phyloP scores from a whole-genome alignment of 2,888 invertebrate genomes.

The Caenorhabditis uteleia region DNA sequence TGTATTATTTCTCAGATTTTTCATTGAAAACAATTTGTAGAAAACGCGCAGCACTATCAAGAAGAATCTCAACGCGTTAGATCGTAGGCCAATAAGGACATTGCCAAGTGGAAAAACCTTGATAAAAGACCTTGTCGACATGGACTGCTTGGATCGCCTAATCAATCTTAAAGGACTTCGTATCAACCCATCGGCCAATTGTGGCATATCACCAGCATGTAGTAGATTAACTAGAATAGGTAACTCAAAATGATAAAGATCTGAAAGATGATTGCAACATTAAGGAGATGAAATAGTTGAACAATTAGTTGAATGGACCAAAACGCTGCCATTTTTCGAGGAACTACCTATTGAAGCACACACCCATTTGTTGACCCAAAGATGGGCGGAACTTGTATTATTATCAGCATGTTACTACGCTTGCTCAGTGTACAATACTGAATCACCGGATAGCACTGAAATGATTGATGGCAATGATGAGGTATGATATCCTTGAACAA shows the following conservation, averaged over 20 bases:
- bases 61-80: no score
- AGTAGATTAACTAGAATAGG: slow-evolving; percentile 62
- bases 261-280: not conserved
- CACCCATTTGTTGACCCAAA: slow-evolving; percentile 91
- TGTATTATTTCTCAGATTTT: slow-evolving; percentile 23
- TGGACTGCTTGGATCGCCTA: slow-evolving; percentile 94
- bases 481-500: not conserved
- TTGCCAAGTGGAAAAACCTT: slow-evolving; percentile 28
- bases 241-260: not conserved
- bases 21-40: slow-evolving; percentile 3
- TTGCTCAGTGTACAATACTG: slow-evolving; percentile 29
- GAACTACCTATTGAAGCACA: slow-evolving; percentile 93
- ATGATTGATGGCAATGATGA: slow-evolving; percentile 51
- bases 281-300: slow-evolving; percentile 93
- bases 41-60: not conserved
- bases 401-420: slow-evolving; percentile 68
- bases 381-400: slow-evolving; percentile 77
- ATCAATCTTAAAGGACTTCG: slow-evolving; percentile 78
- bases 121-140: slow-evolving; percentile 81
- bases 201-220: slow-evolving; percentile 79
- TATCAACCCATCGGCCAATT: slow-evolving; percentile 83
- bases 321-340: slow-evolving; percentile 92
- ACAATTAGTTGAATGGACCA: slow-evolving; percentile 98
- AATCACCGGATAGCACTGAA: slow-evolving; percentile 45
- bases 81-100: not conserved